Evolutionary conservation across 1,140 invertebrate species (phyloP), one percentile per base, ranked within the genome.

Genomic region (Pomphorhynchus laevis): DNA sequence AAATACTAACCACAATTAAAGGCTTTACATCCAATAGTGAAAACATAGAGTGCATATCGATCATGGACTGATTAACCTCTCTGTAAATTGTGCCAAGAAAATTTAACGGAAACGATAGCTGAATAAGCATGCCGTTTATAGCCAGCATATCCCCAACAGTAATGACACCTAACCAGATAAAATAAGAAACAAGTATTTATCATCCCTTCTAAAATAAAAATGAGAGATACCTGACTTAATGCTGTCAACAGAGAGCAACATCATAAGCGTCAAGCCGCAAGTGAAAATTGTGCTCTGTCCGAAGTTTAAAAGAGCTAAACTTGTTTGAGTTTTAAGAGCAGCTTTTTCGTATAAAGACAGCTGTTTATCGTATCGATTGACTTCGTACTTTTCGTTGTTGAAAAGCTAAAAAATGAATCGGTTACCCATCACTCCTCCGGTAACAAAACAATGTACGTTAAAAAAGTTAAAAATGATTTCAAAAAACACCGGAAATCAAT

Each of bases 11-110:
- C 62, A 67, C 65, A 29, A 86, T 69, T 24, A 61, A 54, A 20
- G 72, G 64, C 51, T 72, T 65, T 35, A 80, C 66, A 39, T 71
- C 69, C 65, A 91, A 69, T 1, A 98, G 58, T 14, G 70, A 70
- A 61, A 98, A 95, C 84, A 98, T 91, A 25, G 74, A 73, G 60
- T 86, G 73, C 86, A 95, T 95, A 53, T 95, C 84, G 34, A 89
- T 73, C 29, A 93, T 62, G 5, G 82, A 75, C 61, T 93, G 84
- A 17, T 33, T 33, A 16, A 93, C 71, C 65, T 95, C 89, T 46
- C 89, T 64, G 58, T 98, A 98, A 16, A 93, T 80, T 36, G 82
- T 89, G 18, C 89, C 89, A 23, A 91, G 62, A 55, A 82, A 82
- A 48, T 84, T 86, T 9, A 98, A 64, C 4, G 89, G 89, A 25